A percentile compares a stretch with the other conserved stretches of the same genome.
These are phyloP conservation scores for Linnaemya tessellans DNA, from an alignment of 2,888 invertebrate genomes.

Conservation along the genomic window DNA sequence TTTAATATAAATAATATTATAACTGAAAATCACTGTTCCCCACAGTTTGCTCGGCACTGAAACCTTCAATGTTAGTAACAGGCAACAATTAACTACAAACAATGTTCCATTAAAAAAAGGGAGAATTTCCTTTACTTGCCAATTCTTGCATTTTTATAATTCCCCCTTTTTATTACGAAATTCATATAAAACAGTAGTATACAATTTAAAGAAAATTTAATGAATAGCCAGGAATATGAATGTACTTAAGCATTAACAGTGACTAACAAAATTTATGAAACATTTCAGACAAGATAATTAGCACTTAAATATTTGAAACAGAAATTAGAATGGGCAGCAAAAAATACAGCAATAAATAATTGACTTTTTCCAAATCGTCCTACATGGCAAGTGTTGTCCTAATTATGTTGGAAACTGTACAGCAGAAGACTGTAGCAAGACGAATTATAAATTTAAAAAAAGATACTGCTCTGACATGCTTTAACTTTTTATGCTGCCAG, in stretches of 20 bases:
- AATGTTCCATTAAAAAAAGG: slow-evolving; percentile 54
- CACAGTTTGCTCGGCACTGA: slow-evolving; percentile 31
- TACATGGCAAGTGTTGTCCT: background rate
- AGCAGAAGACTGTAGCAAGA: background rate
- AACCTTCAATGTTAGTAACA: slow-evolving; percentile 61
- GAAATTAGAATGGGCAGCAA: background rate
- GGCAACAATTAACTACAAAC: slow-evolving; percentile 67
- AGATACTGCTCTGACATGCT: slow-evolving; percentile 48
- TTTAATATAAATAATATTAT: background rate
- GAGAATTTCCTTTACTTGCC: slow-evolving; percentile 46
- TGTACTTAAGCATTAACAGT: slow-evolving; percentile 21
- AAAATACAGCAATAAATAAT: background rate
- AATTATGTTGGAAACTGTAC: slow-evolving; percentile 35
- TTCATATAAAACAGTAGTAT: slow-evolving; percentile 36
- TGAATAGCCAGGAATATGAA: slow-evolving; percentile 53
- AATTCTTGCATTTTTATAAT: slow-evolving; percentile 38
- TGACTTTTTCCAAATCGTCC: background rate
- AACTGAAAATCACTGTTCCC: slow-evolving; percentile 40
- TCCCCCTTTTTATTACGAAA: slow-evolving; percentile 56
- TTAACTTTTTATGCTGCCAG: slow-evolving; percentile 55
- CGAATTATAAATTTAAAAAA: slow-evolving; percentile 25
- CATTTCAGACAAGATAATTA: background rate
- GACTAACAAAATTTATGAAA: slow-evolving; percentile 9
- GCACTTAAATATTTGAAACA: background rate
- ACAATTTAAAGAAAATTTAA: slow-evolving; percentile 68